Percentiles rank a stretch among this genome's conserved stretches.
Evolutionary conservation across 2,797 vertebrate genomes (phyloP).

Genomic region (Heteromormyrus szaboi): DNA sequence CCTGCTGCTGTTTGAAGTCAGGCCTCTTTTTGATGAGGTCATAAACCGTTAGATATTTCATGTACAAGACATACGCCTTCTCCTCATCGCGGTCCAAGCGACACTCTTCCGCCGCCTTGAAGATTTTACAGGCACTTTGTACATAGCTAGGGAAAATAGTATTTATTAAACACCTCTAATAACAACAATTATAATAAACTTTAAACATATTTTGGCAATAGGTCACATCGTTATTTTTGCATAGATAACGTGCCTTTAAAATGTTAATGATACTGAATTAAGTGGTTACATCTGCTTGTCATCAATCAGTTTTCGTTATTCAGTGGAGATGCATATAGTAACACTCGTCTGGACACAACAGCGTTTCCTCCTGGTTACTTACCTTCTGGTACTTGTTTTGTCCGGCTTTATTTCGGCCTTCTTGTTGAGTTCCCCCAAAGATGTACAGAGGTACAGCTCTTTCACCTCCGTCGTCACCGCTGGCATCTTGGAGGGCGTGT

Average conservation of each 20-base stretch:
- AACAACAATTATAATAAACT: background rate
- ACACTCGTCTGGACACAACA: background rate
- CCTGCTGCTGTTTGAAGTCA: constrained; percentile 92
- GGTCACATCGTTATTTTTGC: background rate
- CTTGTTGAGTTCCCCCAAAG: constrained; percentile 89
- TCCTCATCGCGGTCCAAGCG: constrained; percentile 92
- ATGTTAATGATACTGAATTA: background rate
- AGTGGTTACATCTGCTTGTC: background rate
- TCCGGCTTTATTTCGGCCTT: constrained; percentile 89
- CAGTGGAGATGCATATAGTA: background rate
- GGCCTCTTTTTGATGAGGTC: constrained; percentile 88
- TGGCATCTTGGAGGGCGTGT: constrained; percentile 72
- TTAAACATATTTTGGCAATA: background rate
- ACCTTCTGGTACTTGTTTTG: constrained; percentile 84
- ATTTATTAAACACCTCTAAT: background rate
- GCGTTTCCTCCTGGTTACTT: constrained; percentile 17
- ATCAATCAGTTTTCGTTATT: background rate
- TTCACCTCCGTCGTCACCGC: constrained; percentile 82
- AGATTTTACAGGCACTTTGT: constrained; percentile 90
- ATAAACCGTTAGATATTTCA: constrained; percentile 92
- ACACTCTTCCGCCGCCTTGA: constrained; percentile 89
- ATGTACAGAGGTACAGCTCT: constrained; percentile 87
- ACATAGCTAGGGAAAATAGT: constrained; percentile 70
- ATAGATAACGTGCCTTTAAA: background rate
- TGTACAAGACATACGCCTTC: constrained; percentile 90